Evolutionary conservation across 2,113 vertebrate species (phyloP).

Genomic region (Hirundichthys speculiger): DNA sequence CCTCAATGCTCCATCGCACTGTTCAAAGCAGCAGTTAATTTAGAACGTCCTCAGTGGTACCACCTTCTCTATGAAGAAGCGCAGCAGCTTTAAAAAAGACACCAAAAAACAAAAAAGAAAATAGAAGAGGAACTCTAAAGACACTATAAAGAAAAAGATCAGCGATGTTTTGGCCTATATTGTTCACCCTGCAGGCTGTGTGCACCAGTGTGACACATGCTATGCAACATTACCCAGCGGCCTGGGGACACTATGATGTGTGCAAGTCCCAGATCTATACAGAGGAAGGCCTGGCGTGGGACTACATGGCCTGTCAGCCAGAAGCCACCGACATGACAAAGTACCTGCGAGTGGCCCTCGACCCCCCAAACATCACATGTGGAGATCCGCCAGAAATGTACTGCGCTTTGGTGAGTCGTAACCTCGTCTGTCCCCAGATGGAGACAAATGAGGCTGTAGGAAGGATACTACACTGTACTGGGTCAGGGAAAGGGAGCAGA

Average conservation of each 20-base stretch:
- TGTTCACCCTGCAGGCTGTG: constrained; percentile 89
- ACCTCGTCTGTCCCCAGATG: constrained; percentile 68
- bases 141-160: constrained; percentile 29
- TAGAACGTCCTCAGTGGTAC: constrained; percentile 29
- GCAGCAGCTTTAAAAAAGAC: background rate
- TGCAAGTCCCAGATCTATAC: constrained; percentile 98
- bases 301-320: constrained; percentile 99
- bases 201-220: constrained; percentile 87
- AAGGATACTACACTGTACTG: constrained; percentile 64
- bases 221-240: constrained; percentile 94
- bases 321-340: constrained; percentile 98
- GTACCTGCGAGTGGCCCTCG: constrained; percentile 92
- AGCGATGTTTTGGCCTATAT: constrained; percentile 88
- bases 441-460: constrained; percentile 75
- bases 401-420: constrained; percentile 95
- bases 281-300: constrained; percentile 96
- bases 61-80: constrained; percentile 15
- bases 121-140: constrained; percentile 8
- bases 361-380: constrained; percentile 96
- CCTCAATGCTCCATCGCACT: constrained; percentile 20
- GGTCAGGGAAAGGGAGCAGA: constrained; percentile 67
- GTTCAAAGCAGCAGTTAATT: constrained; percentile 37
- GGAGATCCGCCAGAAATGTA: constrained; percentile 97
- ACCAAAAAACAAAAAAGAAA: constrained; percentile 4
- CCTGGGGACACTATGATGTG: constrained; percentile 97